Evolutionary conservation across 2,113 vertebrate species (phyloP), one percentile per base, ranked within the genome.

Genomic region (Chascanopsetta lugubris): DNA sequence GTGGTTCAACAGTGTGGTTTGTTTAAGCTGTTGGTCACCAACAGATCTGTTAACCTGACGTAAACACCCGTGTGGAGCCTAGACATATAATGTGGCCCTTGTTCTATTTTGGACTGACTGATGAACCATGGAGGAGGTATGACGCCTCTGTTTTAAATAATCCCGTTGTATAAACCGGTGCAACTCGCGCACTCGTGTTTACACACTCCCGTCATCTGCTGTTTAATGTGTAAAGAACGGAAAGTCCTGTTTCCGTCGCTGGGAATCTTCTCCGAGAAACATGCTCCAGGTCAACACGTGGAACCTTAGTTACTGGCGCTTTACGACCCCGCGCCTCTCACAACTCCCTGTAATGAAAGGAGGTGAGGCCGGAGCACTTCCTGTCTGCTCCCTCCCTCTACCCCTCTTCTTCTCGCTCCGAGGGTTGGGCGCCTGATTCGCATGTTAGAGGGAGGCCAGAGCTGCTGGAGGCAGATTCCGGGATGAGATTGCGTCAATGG

Each of bases 291-390:
- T 83, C 49, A 77, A 77, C 79, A 71, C 34, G 34, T 62, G 51
- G 50, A 56, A 40, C 60, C 18, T 24, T 17, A 58, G 40, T 64
- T 43, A 49, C 38, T 63, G 42, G 49, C 67, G 58, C 81, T 86
- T 87, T 78, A 73, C 61, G 62, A 71, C 27, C 55, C 24, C 58
- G 63, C 69, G 69, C 32, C 43, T 36, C 50, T 82, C 27, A 26
- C 65, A 56, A 55, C 72, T 38, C 56, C 60, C 75, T 61, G 27
- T 43, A 29, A 27, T 69, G 63, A 38, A 15, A 56, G 7, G 54
- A 72, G 73, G 71, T 47, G 17, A 49, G 29, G n/a, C 36, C 4
- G 5, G 8, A 68, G 8, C 13, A 73, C 70, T 82, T 85, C 76
- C 73, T 69, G 48, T 49, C 17, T 34, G 29, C 59, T 72, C 36